These are phyloP conservation scores for Progne subis DNA, from an alignment of 2,113 vertebrate genomes.

Conservation along the genomic window DNA sequence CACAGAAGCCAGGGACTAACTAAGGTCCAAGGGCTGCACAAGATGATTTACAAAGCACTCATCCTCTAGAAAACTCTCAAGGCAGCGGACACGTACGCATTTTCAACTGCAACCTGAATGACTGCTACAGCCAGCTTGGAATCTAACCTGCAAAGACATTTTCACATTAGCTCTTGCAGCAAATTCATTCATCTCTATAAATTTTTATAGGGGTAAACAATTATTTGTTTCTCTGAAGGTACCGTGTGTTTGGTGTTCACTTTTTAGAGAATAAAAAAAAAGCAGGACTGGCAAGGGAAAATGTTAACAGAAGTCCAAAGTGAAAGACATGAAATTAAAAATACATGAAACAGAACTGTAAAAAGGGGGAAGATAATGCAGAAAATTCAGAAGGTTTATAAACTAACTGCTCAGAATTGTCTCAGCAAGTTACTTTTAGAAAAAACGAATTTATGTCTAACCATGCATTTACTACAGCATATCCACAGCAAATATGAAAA, in stretches of 20 bases:
- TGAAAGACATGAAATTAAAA: neutral
- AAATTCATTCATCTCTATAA: neutral
- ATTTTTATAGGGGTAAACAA: neutral
- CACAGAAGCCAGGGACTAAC: neutral
- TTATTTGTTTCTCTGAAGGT: neutral
- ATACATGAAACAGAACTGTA: neutral
- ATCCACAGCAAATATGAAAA: neutral
- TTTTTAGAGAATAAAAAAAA: neutral
- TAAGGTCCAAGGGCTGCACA: neutral
- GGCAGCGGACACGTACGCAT: neutral
- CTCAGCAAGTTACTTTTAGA: neutral
- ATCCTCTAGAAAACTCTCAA: neutral
- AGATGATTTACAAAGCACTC: neutral
- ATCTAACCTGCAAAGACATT: neutral
- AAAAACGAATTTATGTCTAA: neutral
- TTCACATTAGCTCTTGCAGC: neutral
- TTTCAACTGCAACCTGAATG: neutral
- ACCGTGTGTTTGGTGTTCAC: fast-evolving
- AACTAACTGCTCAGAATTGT: neutral
- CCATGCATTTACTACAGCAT: neutral
- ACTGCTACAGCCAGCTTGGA: neutral
- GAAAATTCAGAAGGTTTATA: neutral
- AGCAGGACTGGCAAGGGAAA: neutral
- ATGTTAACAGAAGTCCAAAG: neutral
- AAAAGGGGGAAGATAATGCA: neutral